Percentiles rank a stretch among this genome's conserved stretches.
Evolutionary conservation across 2,797 vertebrate genomes (phyloP).

Genomic region (Taeniopygia guttata): DNA sequence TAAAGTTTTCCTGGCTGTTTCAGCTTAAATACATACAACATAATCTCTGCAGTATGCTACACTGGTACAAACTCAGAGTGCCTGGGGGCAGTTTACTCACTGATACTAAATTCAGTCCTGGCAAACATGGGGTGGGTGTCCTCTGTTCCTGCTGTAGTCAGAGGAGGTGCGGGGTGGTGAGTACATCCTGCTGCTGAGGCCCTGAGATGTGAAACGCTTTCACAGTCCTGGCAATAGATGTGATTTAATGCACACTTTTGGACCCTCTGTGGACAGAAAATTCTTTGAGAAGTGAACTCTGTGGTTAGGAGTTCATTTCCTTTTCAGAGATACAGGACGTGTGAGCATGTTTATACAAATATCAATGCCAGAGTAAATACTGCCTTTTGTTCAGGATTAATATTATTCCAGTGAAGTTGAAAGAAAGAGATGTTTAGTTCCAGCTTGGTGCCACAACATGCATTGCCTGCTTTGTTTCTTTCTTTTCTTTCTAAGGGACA

Average conservation of each 20-base stretch:
- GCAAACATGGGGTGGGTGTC: not conserved
- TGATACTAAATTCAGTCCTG: not conserved
- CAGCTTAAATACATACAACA: not conserved
- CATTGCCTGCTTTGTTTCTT: not conserved
- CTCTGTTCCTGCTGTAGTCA: not conserved
- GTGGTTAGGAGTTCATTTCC: slow-evolving; percentile 8
- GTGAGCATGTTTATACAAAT: slow-evolving; percentile 30
- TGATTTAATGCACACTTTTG: not conserved
- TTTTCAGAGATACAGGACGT: not conserved
- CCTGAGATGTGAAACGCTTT: not conserved
- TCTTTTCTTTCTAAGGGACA: not conserved
- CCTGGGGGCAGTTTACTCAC: not conserved
- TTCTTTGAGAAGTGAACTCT: slow-evolving; percentile 8
- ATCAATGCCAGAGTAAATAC: slow-evolving; percentile 53
- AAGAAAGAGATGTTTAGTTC: slow-evolving; percentile 36
- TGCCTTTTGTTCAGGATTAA: slow-evolving; percentile 20
- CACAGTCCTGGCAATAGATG: not conserved
- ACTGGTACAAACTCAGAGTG: not conserved
- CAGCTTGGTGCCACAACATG: not conserved
- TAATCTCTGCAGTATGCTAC: not conserved
- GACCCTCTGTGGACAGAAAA: not conserved
- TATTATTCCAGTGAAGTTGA: slow-evolving; percentile 37
- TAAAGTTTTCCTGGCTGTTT: not conserved
- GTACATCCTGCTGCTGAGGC: not conserved
- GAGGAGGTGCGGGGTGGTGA: not conserved